A percentile compares a stretch with the other conserved stretches of the same genome.
Conservation (phyloP, 2,888 invertebrate species). For the Plutella xylostella region DNA sequence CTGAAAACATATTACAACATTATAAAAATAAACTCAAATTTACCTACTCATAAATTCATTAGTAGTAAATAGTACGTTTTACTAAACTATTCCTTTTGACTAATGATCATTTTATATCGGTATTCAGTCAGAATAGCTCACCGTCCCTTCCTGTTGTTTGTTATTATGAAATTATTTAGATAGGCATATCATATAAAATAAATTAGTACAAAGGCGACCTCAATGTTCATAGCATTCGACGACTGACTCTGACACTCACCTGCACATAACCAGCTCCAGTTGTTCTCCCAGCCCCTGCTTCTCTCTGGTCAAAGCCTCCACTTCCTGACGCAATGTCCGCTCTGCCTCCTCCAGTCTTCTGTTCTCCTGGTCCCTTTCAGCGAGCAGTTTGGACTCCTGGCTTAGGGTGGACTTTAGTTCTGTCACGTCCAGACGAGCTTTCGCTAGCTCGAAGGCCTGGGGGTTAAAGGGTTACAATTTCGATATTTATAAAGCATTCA, state of each 20-base stretch:
- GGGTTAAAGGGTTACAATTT: not conserved
- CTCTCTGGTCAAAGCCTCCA: conserved; percentile 21
- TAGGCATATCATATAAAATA: too few species aligned
- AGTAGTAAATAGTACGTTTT: too few species aligned
- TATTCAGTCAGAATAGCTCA: too few species aligned
- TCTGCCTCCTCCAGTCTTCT: conserved; percentile 32
- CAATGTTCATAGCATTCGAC: too few species aligned
- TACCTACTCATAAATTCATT: not conserved
- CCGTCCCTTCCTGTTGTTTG: too few species aligned
- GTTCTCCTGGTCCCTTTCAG: conserved; percentile 35
- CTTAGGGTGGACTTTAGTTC: conserved; percentile 55
- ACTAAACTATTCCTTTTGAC: too few species aligned
- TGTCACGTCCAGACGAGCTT: conserved; percentile 57
- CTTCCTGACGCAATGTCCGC: conserved; percentile 27
- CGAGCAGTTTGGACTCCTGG: conserved; percentile 55
- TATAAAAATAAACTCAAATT: not conserved
- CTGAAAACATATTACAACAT: conserved; percentile 24
- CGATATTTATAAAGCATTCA: not conserved
- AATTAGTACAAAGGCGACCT: too few species aligned
- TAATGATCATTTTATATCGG: too few species aligned
- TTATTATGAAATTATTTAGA: too few species aligned
- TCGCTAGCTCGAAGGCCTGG: conserved; percentile 63
- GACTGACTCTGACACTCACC: not conserved
- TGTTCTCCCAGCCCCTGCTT: conserved; percentile 31
- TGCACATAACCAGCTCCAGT: conserved; percentile 16